phyloP scores from a whole-genome alignment of 2,113 vertebrate genomes.

The Carlito syrichta region DNA sequence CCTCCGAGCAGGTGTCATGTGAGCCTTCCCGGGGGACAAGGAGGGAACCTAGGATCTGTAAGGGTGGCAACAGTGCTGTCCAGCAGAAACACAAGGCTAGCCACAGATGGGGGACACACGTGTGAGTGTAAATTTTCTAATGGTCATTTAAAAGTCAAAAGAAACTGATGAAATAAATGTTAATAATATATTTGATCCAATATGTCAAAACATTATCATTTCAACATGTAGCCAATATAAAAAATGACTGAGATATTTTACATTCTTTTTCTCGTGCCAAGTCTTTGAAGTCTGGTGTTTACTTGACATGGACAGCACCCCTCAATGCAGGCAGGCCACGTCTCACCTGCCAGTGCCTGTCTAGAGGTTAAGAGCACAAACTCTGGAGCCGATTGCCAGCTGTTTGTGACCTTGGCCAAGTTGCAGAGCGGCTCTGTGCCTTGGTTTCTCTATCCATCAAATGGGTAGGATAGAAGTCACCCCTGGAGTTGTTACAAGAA shows the following conservation, averaged over 20 bases:
- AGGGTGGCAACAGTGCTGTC: not conserved
- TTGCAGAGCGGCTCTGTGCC: not conserved
- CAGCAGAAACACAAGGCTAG: fast-evolving
- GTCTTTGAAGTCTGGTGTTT: not conserved
- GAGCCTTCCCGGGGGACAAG: not conserved
- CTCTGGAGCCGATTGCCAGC: not conserved
- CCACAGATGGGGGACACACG: not conserved
- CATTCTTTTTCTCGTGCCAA: not conserved
- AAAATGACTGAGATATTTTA: not conserved
- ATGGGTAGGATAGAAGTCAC: not conserved
- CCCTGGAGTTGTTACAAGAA: not conserved
- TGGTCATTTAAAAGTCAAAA: not conserved
- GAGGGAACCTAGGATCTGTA: not conserved
- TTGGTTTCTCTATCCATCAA: not conserved
- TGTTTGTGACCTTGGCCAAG: not conserved
- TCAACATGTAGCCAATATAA: not conserved
- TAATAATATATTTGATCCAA: not conserved
- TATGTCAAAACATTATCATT: not conserved
- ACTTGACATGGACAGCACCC: not conserved
- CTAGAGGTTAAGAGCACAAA: not conserved
- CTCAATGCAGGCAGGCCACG: fast-evolving
- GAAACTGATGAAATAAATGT: not conserved
- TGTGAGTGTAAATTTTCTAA: not conserved
- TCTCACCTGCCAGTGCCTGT: not conserved
- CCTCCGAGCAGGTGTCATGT: not conserved